Conservation (phyloP, 2,888 invertebrate species). For the Troides aeacus region DNA sequence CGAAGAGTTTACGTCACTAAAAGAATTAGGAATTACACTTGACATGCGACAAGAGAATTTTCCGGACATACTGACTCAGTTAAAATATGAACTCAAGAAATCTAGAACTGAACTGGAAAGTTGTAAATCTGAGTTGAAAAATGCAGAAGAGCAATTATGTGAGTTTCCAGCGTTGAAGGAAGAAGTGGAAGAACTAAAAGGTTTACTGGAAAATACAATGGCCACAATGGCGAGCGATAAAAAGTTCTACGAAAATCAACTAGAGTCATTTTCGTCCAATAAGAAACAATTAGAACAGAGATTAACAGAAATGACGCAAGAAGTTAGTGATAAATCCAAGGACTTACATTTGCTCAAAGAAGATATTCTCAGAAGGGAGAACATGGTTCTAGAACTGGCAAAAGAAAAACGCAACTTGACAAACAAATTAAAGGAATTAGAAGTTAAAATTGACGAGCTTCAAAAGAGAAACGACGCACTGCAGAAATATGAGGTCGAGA, state of each 20-base stretch:
- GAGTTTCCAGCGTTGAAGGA: slow-evolving; percentile 76
- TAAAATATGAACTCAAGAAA: slow-evolving; percentile 78
- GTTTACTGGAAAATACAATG: slow-evolving; percentile 71
- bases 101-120: slow-evolving; percentile 77
- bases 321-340: slow-evolving; percentile 75
- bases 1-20: slow-evolving; percentile 73
- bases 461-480: slow-evolving; percentile 63
- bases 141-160: slow-evolving; percentile 76
- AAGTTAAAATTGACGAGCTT: slow-evolving; percentile 73
- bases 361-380: slow-evolving; percentile 78
- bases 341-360: slow-evolving; percentile 76
- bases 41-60: slow-evolving; percentile 68
- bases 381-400: slow-evolving; percentile 79
- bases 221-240: slow-evolving; percentile 77
- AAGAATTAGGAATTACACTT: slow-evolving; percentile 75
- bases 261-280: slow-evolving; percentile 75
- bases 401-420: slow-evolving; percentile 80
- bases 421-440: slow-evolving; percentile 68
- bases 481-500: slow-evolving; percentile 65
- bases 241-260: slow-evolving; percentile 77
- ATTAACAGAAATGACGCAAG: slow-evolving; percentile 78
- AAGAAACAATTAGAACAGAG: slow-evolving; percentile 78
- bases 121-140: slow-evolving; percentile 76
- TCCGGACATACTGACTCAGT: slow-evolving; percentile 67
- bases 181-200: slow-evolving; percentile 72